Base-by-base conservation (phyloP, 2,888 invertebrate species). In the Branchellion lobata region DNA sequence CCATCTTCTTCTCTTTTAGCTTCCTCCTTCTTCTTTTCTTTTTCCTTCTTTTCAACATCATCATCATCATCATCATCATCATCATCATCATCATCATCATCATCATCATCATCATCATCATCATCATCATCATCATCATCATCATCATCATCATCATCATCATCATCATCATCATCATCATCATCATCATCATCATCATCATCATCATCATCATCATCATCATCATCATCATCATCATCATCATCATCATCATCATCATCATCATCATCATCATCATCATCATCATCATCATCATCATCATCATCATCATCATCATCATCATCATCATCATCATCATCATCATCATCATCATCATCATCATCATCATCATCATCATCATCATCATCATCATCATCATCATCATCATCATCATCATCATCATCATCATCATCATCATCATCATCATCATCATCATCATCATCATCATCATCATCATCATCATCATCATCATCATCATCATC, bases 81-180 rank as follows among this genome's bases (percentile, higher is more conserved):
- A 24, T 68, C 68, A 27, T 68, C 68, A 27, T 68, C 27, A 27
- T 68, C 68, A 24, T 68, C 47, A 47, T 40, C 73, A 27, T 36
- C 73, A 73, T 73, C 73, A n/a, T 73, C 34, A 73, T 73, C 73
- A 34, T 73, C 40, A 34, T 73, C 40, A 34, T 73, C 73, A 73
- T 73, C 73, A n/a, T 3, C 73, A 34, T 73, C 36, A 73, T 73
- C 29, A 69, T 31, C 71, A 71, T n/a, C n/a, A n/a, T n/a, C n/a
- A n/a, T n/a, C n/a, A n/a, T n/a, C n/a, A n/a, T n/a, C n/a, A n/a
- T n/a, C n/a, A n/a, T n/a, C n/a, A n/a, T n/a, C n/a, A n/a, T n/a
- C n/a, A n/a, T n/a, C n/a, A n/a, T n/a, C n/a, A n/a, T n/a, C n/a
- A n/a, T n/a, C n/a, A n/a, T n/a, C n/a, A n/a, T n/a, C n/a, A n/a